Percentiles rank a stretch among this genome's conserved stretches.
Evolutionary conservation across 2,888 invertebrate species (phyloP).

Genomic region (Suillia variegata): DNA sequence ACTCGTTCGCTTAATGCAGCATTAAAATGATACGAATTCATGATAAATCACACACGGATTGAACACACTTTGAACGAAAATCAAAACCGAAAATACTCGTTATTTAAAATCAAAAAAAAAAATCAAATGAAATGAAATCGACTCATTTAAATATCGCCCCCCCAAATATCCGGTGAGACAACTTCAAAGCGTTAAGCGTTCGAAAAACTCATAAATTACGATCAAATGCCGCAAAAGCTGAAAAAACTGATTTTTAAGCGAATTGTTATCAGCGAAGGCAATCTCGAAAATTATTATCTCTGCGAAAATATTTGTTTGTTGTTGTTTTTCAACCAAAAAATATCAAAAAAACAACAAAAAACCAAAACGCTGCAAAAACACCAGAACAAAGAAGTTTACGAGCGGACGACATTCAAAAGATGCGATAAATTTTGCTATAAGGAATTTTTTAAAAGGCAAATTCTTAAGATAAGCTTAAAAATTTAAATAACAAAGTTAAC

Average conservation of each 20-base stretch:
- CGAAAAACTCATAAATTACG: conserved; percentile 22
- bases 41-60: not conserved
- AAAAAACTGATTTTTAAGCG: conserved; percentile 12
- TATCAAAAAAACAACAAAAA: not conserved
- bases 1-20: not conserved
- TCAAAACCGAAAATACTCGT: not conserved
- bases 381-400: not conserved
- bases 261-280: conserved; percentile 25
- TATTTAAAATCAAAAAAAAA: not conserved
- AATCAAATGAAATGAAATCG: not conserved
- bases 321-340: conserved; percentile 2
- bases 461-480: conserved; percentile 11
- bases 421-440: not conserved
- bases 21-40: not conserved
- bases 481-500: too few relatives aligned
- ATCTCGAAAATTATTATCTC: conserved; percentile 35
- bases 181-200: not conserved
- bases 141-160: not conserved
- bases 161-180: not conserved
- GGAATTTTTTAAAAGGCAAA: not conserved
- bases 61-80: not conserved
- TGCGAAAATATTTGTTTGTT: too few relatives aligned
- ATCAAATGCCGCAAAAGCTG: conserved; percentile 18
- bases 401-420: not conserved
- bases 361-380: not conserved